phyloP scores from a whole-genome alignment of 2,888 invertebrate genomes.

The Ennomos quercinarius region DNA sequence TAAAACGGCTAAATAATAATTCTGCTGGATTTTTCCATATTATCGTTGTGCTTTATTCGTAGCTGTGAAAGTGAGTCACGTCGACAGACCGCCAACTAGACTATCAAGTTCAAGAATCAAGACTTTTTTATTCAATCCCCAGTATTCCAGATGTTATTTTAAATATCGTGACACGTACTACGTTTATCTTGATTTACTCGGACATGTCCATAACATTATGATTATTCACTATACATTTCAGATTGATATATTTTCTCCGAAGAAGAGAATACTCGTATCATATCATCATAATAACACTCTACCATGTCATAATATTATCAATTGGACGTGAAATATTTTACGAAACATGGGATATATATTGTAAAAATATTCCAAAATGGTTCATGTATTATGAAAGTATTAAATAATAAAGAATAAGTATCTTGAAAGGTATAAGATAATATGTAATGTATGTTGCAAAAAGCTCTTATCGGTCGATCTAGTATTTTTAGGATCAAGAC shows the following conservation, averaged over 20 bases:
- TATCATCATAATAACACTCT: slow-evolving; percentile 29
- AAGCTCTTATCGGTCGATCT: background rate
- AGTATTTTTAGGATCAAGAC: no score
- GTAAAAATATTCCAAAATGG: slow-evolving; percentile 6
- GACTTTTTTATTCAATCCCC: slow-evolving; percentile 3
- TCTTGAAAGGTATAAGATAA: background rate
- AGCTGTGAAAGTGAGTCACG: slow-evolving; percentile 12
- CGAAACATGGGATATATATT: slow-evolving; percentile 12
- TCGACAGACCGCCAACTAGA: slow-evolving; percentile 7
- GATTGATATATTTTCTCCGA: slow-evolving; percentile 37
- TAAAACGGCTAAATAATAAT: slow-evolving; percentile 11
- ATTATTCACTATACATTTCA: slow-evolving; percentile 25
- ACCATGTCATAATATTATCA: slow-evolving; percentile 48
- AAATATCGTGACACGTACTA: slow-evolving; percentile 2
- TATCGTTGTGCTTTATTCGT: background rate
- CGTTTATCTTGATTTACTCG: background rate
- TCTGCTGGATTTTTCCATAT: background rate
- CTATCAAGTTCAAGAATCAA: slow-evolving; percentile 11
- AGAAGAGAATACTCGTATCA: slow-evolving; percentile 10
- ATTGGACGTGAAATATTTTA: slow-evolving; percentile 30
- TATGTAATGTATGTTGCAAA: background rate
- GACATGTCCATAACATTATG: no score
- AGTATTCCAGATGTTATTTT: slow-evolving; percentile 6
- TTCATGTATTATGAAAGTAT: slow-evolving; percentile 3
- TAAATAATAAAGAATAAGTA: slow-evolving; percentile 14